Evolutionary conservation across 2,113 vertebrate genomes (phyloP).

Genomic region (Podiceps cristatus): DNA sequence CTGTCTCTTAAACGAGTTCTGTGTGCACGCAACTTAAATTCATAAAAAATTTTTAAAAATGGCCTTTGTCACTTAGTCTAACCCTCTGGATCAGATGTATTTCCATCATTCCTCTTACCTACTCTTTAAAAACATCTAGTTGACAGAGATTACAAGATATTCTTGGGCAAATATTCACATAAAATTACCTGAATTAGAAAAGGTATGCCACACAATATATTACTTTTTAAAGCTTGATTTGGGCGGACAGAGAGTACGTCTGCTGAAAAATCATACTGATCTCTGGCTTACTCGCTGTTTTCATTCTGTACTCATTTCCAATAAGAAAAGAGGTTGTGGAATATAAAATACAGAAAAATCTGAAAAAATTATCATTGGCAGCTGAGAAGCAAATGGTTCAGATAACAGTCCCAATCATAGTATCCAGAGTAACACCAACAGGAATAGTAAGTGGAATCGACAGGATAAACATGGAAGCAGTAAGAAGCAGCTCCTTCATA

Average conservation of each 20-base stretch:
- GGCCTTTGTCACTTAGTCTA: neutral
- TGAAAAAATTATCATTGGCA: neutral
- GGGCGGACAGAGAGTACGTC: accelerated
- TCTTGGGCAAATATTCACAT: neutral
- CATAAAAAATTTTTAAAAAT: neutral
- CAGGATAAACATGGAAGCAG: neutral
- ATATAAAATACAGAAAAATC: neutral
- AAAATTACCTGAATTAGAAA: neutral
- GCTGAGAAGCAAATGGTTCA: neutral
- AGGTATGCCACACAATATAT: neutral
- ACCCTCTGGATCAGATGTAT: neutral
- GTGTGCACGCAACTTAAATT: neutral
- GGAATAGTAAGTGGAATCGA: neutral
- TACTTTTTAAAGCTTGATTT: neutral
- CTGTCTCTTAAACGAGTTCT: neutral
- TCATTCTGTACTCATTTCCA: neutral
- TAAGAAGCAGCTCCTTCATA: neutral
- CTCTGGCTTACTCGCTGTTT: neutral
- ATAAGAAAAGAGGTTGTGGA: neutral
- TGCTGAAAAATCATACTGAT: neutral
- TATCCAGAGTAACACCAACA: neutral
- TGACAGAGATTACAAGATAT: neutral
- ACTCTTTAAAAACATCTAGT: neutral
- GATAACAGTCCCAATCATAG: neutral
- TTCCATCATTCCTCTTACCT: neutral